Evolutionary conservation across 2,797 vertebrate genomes (phyloP).

Genomic region (Myotis pilosus): DNA sequence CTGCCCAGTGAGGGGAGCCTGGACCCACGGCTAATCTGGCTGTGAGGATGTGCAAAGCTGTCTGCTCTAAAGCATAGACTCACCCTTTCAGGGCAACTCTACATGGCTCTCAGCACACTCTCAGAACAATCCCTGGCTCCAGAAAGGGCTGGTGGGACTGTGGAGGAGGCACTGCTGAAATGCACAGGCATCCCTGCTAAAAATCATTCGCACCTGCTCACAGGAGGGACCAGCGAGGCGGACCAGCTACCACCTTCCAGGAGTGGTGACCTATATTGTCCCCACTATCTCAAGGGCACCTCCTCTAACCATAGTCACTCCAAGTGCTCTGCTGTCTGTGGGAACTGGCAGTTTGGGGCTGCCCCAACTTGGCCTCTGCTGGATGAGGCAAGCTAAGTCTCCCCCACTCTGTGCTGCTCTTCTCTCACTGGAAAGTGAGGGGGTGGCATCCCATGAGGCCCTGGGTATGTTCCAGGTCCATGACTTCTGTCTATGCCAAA

Average conservation of each 20-base stretch:
- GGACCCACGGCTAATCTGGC: accelerated
- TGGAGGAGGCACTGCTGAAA: background rate
- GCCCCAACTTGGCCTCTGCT: background rate
- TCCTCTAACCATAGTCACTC: background rate
- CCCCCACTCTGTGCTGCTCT: background rate
- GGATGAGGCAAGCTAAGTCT: background rate
- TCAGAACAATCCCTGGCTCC: background rate
- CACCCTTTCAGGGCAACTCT: background rate
- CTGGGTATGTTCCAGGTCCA: background rate
- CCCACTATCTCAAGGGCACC: background rate
- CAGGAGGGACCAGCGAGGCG: background rate
- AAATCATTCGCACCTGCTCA: background rate
- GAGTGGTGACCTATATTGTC: background rate
- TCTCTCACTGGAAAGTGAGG: background rate
- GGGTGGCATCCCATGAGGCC: background rate
- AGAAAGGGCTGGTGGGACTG: background rate
- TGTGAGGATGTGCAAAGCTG: background rate
- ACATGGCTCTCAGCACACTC: background rate
- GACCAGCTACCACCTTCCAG: background rate
- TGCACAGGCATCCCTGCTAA: background rate
- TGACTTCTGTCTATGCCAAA: background rate
- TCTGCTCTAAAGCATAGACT: background rate
- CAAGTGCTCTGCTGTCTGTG: background rate
- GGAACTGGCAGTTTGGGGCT: background rate
- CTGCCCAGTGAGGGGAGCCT: background rate